Conservation (phyloP, 2,113 vertebrate species). For the Cinclus cinclus region DNA sequence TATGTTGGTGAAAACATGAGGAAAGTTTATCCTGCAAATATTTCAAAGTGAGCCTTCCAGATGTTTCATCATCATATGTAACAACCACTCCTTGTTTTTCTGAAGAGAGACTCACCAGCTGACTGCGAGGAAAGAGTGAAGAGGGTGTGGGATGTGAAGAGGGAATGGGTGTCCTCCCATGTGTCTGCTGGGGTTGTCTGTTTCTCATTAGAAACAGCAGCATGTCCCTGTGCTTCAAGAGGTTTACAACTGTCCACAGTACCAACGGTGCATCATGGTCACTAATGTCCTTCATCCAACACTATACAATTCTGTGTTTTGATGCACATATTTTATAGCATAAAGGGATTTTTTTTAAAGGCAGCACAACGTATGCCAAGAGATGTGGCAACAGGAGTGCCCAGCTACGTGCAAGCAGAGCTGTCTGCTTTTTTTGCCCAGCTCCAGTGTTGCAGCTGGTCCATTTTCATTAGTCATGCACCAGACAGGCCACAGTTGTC, state of each 20-base stretch:
- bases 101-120: not conserved
- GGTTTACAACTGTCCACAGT: not conserved
- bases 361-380: not conserved
- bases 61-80: conserved; percentile 1
- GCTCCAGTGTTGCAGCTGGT: not conserved
- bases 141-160: not conserved
- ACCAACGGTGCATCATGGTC: rapidly evolving
- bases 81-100: not conserved
- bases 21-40: not conserved
- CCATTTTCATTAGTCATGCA: not conserved
- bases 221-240: not conserved
- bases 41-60: not conserved
- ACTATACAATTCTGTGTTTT: not conserved
- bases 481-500: not conserved
- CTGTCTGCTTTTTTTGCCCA: not conserved
- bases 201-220: not conserved
- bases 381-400: not conserved
- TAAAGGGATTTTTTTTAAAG: not conserved
- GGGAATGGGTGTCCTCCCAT: not conserved
- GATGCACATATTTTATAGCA: not conserved
- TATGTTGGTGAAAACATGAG: not conserved
- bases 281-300: not conserved
- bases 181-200: not conserved
- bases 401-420: rapidly evolving
- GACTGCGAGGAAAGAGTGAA: not conserved